Conservation (phyloP, 2,888 invertebrate genomes). For the Rhyacophila evoluta region DNA sequence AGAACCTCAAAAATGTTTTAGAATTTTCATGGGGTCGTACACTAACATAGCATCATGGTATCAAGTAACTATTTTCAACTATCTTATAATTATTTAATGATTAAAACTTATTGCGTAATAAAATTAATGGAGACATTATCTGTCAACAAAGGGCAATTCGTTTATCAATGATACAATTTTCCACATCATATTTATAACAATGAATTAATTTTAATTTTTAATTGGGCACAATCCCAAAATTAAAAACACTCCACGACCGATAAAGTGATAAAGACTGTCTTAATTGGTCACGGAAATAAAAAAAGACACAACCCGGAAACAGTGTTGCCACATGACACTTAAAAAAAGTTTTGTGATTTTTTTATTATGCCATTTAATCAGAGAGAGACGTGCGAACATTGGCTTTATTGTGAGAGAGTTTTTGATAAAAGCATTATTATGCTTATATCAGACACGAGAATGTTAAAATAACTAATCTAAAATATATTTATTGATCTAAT, state of each 20-base stretch:
- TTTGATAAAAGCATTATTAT: no score
- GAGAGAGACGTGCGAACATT: not conserved
- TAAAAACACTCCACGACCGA: not conserved
- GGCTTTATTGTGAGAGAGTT: not conserved
- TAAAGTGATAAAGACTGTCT: not conserved
- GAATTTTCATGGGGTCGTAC: no score
- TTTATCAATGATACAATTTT: not conserved
- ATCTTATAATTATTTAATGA: no score
- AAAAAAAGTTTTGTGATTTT: not conserved
- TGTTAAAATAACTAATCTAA: no score
- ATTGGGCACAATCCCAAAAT: slow-evolving; percentile 9
- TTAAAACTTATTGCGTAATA: no score
- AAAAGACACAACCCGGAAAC: not conserved
- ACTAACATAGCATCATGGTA: no score
- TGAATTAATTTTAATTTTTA: not conserved
- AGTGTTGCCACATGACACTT: not conserved
- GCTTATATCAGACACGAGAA: no score
- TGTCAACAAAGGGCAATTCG: not conserved
- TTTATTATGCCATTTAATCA: not conserved
- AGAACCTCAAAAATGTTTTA: no score
- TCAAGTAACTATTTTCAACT: no score
- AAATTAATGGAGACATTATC: no score
- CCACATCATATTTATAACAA: not conserved
- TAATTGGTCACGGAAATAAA: not conserved
- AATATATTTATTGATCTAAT: no score